Conservation (phyloP, 1,140 invertebrate species). For the Pinna nobilis region DNA sequence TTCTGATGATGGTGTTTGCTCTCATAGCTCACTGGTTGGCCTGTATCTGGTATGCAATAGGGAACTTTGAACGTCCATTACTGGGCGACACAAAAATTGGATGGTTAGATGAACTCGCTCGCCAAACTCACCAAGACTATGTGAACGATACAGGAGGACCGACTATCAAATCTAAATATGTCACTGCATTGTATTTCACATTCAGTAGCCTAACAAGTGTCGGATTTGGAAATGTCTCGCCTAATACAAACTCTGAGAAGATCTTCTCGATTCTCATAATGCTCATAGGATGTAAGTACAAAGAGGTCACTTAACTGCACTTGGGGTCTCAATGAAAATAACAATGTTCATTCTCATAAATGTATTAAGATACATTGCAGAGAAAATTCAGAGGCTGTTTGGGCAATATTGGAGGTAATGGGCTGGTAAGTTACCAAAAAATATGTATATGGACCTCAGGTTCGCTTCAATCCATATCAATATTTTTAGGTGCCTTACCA, state of each 20-base stretch:
- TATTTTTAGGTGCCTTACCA: no score
- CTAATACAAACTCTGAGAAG: conserved; percentile 96
- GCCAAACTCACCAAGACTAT: conserved; percentile 70
- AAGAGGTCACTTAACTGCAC: not conserved
- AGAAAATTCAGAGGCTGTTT: no score
- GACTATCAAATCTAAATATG: conserved; percentile 80
- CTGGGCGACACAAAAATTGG: conserved; percentile 84
- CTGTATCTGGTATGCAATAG: conserved; percentile 99
- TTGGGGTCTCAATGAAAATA: not conserved
- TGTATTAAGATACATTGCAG: no score
- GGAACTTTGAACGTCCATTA: conserved; percentile 87
- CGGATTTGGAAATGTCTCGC: conserved; percentile 98
- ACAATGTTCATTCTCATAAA: no score
- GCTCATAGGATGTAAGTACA: conserved; percentile 75
- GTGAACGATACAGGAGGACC: conserved; percentile 69
- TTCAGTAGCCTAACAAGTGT: conserved; percentile 96
- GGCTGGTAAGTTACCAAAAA: no score
- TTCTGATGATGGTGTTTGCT: conserved; percentile 98
- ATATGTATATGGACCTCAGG: no score
- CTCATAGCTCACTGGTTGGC: conserved; percentile 99
- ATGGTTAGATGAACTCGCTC: conserved; percentile 93
- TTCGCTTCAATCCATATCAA: no score
- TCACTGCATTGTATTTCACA: conserved; percentile 97
- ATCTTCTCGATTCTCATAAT: conserved; percentile 78
- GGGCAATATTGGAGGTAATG: not conserved